Percentiles rank a stretch among this genome's conserved stretches.
Conservation (phyloP, 2,888 invertebrate species). For the Drosophila limbata region DNA sequence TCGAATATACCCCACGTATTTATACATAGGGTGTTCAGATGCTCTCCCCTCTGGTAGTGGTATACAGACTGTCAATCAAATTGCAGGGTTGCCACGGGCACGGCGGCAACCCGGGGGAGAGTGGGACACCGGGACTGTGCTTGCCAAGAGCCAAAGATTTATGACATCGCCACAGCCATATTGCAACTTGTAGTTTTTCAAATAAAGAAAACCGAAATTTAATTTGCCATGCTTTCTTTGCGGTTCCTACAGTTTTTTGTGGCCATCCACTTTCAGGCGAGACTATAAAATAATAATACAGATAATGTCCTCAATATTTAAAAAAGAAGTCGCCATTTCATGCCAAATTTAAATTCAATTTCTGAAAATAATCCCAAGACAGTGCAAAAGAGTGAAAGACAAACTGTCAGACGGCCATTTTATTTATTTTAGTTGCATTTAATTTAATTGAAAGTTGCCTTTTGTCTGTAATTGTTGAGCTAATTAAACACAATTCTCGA, state of each 20-base stretch:
- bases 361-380: slow-evolving; percentile 60
- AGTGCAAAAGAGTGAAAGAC: not conserved
- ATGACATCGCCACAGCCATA: slow-evolving; percentile 58
- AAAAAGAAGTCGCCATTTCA: slow-evolving; percentile 79
- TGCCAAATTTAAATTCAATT: slow-evolving; percentile 84
- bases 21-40: slow-evolving; percentile 30
- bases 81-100: slow-evolving; percentile 25
- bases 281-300: slow-evolving; percentile 43
- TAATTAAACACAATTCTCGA: slow-evolving; percentile 44
- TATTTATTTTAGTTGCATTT: slow-evolving; percentile 20
- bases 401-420: slow-evolving; percentile 44
- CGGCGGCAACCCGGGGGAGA: slow-evolving; percentile 32
- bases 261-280: slow-evolving; percentile 18
- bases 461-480: slow-evolving; percentile 16
- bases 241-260: slow-evolving; percentile 20
- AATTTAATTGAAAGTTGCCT: slow-evolving; percentile 28
- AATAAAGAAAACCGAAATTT: slow-evolving; percentile 60
- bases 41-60: slow-evolving; percentile 27
- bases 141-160: slow-evolving; percentile 73
- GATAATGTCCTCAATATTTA: slow-evolving; percentile 66
- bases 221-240: slow-evolving; percentile 65
- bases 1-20: not conserved
- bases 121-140: slow-evolving; percentile 9
- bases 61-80: slow-evolving; percentile 69
- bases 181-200: slow-evolving; percentile 46